Evolutionary conservation across 2,113 vertebrate genomes (phyloP), one percentile per base, ranked within the genome.

Genomic region (Cranoglanis bouderius): DNA sequence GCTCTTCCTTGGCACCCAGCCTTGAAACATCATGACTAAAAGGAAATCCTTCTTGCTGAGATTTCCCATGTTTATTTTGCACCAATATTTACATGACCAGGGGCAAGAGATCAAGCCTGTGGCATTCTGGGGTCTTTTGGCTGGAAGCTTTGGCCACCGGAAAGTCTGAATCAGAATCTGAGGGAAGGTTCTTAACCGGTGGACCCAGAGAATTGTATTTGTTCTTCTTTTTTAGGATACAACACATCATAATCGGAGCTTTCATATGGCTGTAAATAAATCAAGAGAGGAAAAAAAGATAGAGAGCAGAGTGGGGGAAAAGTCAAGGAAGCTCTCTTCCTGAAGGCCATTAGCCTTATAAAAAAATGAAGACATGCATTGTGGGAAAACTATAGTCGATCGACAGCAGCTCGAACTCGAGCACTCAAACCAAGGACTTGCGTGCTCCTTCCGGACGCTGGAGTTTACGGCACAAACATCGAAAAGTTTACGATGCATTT

Each of bases 341-440:
- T 87, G 90, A 87, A 95, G 92, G 95, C 93, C 94, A 96, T 95
- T 96, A 95, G 93, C 90, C 94, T 95, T 94, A 95, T 95, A 94
- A 95, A 95, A 61, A 95, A 95, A 95, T 94, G 90, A 90, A 95
- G 90, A 81, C 87, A 72, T 89, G 75, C 86, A 89, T 92, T 92
- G 90, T 81, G 16, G 90, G 81, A 92, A 91, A 92, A 93, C 90
- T 93, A 88, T 92, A 84, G 91, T 88, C 84, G 92, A 92, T 93
- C 89, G 87, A 85, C 51, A 35, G 38, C n/a, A 57, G 77, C 51
- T 51, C 53, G 61, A 93, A 86, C 92, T 93, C 92, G 92, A 92
- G 90, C 93, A 93, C 61, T 88, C 93, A 91, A 91, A 91, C 90
- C 88, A 91, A 91, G 74, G 93, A 91, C 91, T 92, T 88, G 91